phyloP scores from a whole-genome alignment of 2,888 invertebrate species.

The Osedax frankpressi region DNA sequence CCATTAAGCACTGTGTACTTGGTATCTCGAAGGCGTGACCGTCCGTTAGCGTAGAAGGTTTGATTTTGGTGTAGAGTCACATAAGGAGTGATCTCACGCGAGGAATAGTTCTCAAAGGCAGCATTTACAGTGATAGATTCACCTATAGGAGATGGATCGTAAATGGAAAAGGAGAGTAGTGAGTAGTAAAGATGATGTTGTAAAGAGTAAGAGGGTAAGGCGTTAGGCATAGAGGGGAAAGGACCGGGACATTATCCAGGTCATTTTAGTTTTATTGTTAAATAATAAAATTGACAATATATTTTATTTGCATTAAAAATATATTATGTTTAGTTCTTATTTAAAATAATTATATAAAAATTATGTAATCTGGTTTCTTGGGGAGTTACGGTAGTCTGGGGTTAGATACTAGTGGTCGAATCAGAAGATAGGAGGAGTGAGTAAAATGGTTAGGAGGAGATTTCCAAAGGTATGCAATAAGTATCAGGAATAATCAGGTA shows the following conservation, averaged over 20 bases:
- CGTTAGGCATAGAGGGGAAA: neutral
- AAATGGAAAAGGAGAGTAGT: neutral
- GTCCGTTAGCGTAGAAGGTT: slow-evolving; percentile 48
- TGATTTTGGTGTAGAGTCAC: slow-evolving; percentile 49
- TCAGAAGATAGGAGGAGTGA: too few species aligned
- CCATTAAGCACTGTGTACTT: slow-evolving; percentile 48
- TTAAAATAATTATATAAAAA: too few species aligned
- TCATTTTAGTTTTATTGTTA: too few species aligned
- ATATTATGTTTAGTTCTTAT: too few species aligned
- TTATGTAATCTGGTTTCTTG: too few species aligned
- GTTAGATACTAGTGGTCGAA: too few species aligned
- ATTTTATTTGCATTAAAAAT: too few species aligned
- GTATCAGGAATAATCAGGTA: too few species aligned
- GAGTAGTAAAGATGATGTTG: neutral
- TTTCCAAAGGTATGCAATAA: too few species aligned
- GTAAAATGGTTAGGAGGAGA: too few species aligned
- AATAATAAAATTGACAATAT: too few species aligned
- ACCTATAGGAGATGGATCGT: slow-evolving; percentile 32
- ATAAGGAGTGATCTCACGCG: slow-evolving; percentile 47
- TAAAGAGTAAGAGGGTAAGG: neutral
- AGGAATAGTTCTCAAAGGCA: slow-evolving; percentile 48
- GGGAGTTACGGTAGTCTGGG: too few species aligned
- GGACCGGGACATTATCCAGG: neutral
- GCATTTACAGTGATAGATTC: slow-evolving; percentile 49
- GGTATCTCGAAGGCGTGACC: slow-evolving; percentile 44